Evolutionary conservation across 2,797 vertebrate species (phyloP), one percentile per base, ranked within the genome.

Genomic region (Neomorphus geoffroyi): DNA sequence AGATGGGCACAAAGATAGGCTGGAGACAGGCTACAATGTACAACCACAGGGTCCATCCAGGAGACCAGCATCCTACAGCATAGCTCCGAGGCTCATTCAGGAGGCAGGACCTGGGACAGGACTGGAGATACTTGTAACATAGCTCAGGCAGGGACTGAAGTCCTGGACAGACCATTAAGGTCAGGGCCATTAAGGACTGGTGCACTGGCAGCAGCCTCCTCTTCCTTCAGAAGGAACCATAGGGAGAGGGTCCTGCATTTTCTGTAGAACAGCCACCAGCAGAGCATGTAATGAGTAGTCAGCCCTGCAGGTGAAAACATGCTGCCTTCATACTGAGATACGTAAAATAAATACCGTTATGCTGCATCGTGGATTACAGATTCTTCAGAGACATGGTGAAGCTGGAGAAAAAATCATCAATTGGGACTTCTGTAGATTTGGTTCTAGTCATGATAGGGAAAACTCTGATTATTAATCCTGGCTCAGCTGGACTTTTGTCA

Each of bases 261-360:
- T 2, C 65, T 79, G 60, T 60, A 83, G 67, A 87, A 87, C 26
- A 50, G n/a, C 72, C 60, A 58, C 72, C 13, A 81, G 80, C n/a
- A 48, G 16, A n/a, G 48, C 51, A 13, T 24, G 41, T 45, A 64
- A 84, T 82, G 88, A 96, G 33, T 13, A 95, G 23, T 84, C 83
- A 80, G 53, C 46, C 22, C 80, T 95, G 57, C 23, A 93, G 82
- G 74, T 95, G 86, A 96, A 94, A 95, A 93, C 90, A 67, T 94
- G 77, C 64, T 86, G 75, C 80, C 81, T 97, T 72, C 93, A 78
- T 66, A 53, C 35, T 17, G 84, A 97, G 93, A 96, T 90, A 77
- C 26, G 15, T 23, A 50, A 92, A 93, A 86, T 24, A 84, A 82
- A 92, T 67, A 56, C 6, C 51, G 57, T 19, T 73, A 10, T 43